phyloP scores from a whole-genome alignment of 2,113 vertebrate genomes.

The Orientallactaga bullata region DNA sequence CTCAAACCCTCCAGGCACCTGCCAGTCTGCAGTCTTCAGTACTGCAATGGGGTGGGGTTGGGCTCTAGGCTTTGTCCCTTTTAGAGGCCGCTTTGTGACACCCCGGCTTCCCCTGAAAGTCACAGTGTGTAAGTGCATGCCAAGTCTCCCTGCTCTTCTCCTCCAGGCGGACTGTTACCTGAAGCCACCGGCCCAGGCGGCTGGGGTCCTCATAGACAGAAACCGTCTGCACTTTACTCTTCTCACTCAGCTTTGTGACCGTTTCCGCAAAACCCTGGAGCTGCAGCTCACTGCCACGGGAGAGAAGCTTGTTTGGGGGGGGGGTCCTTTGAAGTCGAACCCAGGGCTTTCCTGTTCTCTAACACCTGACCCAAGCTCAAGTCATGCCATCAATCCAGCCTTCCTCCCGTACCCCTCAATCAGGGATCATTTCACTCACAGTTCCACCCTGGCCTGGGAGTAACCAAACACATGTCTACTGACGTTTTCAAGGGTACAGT shows the following conservation, averaged over 20 bases:
- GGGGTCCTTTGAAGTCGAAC: background rate
- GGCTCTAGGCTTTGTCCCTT: background rate
- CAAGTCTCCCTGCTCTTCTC: background rate
- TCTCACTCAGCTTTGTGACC: background rate
- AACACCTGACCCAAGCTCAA: fast-evolving
- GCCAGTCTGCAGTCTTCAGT: too few relatives aligned
- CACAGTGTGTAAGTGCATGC: fast-evolving
- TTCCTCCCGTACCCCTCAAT: too few relatives aligned
- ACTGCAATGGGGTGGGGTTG: background rate
- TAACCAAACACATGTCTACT: fast-evolving
- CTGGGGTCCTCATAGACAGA: conserved; percentile 70
- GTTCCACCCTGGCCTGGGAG: fast-evolving
- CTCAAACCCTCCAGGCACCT: too few relatives aligned
- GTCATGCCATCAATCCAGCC: fast-evolving
- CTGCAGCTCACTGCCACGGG: conserved; percentile 62
- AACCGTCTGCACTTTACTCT: conserved; percentile 25
- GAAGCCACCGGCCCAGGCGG: conserved; percentile 76
- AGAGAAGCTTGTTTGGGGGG: background rate
- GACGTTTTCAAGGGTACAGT: background rate
- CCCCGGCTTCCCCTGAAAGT: background rate
- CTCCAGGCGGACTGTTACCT: conserved; percentile 41
- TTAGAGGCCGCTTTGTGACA: fast-evolving
- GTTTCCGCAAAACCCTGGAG: conserved; percentile 63
- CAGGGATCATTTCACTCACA: fast-evolving
- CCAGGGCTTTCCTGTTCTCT: too few relatives aligned